Evolutionary conservation across 2,888 invertebrate genomes (phyloP).

Genomic region (Chrysolina oricalcia): DNA sequence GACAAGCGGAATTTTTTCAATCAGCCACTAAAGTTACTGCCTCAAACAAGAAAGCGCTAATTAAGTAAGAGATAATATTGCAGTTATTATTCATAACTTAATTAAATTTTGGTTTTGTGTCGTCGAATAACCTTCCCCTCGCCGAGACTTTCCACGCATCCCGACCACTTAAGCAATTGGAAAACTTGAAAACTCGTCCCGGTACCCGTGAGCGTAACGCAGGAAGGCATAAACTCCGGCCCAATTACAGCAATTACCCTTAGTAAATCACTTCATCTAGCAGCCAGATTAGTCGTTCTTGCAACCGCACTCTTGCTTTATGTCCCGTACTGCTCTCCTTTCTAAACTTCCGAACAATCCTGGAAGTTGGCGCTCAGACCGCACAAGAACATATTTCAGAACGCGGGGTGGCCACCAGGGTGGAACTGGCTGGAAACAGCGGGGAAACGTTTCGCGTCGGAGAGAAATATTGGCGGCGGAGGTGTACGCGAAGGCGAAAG

Average conservation of each 20-base stretch:
- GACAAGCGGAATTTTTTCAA: too few species aligned
- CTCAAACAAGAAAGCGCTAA: too few species aligned
- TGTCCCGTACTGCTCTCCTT: conserved; percentile 53
- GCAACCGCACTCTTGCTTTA: conserved; percentile 66
- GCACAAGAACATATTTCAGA: conserved; percentile 33
- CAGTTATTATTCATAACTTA: background rate
- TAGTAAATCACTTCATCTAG: conserved; percentile 70
- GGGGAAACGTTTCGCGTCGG: conserved; percentile 21
- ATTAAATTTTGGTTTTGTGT: background rate
- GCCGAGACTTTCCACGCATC: background rate
- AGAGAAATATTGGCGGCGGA: conserved; percentile 32
- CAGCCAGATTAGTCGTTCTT: conserved; percentile 69
- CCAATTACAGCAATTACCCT: conserved; percentile 69
- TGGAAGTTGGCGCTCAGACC: conserved; percentile 27
- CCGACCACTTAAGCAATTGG: conserved; percentile 19
- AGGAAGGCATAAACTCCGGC: conserved; percentile 52
- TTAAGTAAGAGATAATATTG: too few species aligned
- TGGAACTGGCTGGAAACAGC: conserved; percentile 34
- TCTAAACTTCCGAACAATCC: conserved; percentile 28
- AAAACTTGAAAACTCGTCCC: conserved; percentile 11
- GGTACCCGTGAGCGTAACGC: conserved; percentile 23
- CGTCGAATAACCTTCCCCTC: background rate
- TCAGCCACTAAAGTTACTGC: too few species aligned
- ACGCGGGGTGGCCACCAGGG: conserved; percentile 34
- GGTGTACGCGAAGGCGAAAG: conserved; percentile 25